phyloP scores from a whole-genome alignment of 92 coral and sea anemone species.

The Epizoanthus rinbou region DNA sequence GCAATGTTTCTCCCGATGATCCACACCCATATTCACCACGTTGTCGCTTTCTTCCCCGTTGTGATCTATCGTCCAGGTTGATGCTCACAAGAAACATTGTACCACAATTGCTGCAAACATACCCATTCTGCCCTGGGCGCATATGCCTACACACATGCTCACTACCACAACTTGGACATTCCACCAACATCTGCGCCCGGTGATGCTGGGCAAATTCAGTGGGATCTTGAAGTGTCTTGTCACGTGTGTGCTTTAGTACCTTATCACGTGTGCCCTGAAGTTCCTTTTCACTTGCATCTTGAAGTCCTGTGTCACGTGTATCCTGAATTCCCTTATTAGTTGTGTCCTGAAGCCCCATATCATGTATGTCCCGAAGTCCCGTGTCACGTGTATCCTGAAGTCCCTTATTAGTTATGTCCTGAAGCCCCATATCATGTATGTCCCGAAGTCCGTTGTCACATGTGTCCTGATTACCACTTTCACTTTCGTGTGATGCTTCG shows the following conservation, averaged over 20 bases:
- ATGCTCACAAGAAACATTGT: slow-evolving; percentile 2
- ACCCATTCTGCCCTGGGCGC: slow-evolving; percentile 17
- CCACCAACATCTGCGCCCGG: slow-evolving; percentile 24
- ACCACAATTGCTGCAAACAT: slow-evolving; percentile 5
- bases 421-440: no score
- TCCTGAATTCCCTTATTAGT: no score
- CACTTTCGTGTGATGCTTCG: no score
- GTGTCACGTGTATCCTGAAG: no score
- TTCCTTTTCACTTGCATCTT: no score
- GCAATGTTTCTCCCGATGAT: background rate
- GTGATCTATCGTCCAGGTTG: background rate
- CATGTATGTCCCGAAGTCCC: no score
- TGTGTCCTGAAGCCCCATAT: no score
- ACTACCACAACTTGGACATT: background rate
- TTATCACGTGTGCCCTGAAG: no score
- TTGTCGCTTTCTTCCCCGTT: background rate
- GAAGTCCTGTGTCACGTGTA: no score
- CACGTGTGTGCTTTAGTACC: background rate
- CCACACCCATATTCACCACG: background rate
- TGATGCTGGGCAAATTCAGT: slow-evolving; percentile 18
- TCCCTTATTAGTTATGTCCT: no score
- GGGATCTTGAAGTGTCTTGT: slow-evolving; percentile 4
- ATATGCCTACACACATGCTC: slow-evolving; percentile 11
- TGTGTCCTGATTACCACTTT: no score
- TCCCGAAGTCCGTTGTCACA: no score